Evolutionary conservation across 2,797 vertebrate genomes (phyloP).

Genomic region (Prionace glauca): DNA sequence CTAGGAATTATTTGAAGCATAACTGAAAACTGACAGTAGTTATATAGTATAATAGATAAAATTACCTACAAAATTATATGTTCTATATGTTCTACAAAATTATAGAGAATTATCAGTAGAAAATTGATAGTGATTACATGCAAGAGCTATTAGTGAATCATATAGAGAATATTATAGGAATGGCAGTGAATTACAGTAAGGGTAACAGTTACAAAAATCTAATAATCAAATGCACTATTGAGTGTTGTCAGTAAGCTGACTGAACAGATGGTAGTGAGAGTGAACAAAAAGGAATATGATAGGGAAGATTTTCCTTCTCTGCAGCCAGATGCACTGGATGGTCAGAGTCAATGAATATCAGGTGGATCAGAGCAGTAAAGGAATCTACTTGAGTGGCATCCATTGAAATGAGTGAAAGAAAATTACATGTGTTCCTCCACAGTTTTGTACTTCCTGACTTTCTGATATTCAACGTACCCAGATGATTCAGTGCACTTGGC

Average conservation of each 20-base stretch:
- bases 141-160: not conserved
- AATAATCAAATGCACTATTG: not conserved
- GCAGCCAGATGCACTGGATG: not conserved
- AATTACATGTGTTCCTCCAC: not conserved
- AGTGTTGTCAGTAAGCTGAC: not conserved
- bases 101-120: not conserved
- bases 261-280: not conserved
- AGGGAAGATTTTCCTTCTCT: not conserved
- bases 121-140: not conserved
- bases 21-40: not conserved
- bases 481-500: too few species aligned
- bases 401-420: constrained; percentile 11
- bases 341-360: not conserved
- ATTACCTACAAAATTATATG: not conserved
- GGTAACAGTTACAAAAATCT: not conserved
- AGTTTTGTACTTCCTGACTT: not conserved
- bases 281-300: not conserved
- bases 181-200: not conserved
- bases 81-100: too few species aligned
- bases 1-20: not conserved
- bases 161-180: not conserved
- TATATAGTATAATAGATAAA: not conserved
- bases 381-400: not conserved
- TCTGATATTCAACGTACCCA: not conserved
- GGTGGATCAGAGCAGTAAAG: not conserved